phyloP scores from a whole-genome alignment of 2,797 vertebrate species.

The Siniperca obscura region DNA sequence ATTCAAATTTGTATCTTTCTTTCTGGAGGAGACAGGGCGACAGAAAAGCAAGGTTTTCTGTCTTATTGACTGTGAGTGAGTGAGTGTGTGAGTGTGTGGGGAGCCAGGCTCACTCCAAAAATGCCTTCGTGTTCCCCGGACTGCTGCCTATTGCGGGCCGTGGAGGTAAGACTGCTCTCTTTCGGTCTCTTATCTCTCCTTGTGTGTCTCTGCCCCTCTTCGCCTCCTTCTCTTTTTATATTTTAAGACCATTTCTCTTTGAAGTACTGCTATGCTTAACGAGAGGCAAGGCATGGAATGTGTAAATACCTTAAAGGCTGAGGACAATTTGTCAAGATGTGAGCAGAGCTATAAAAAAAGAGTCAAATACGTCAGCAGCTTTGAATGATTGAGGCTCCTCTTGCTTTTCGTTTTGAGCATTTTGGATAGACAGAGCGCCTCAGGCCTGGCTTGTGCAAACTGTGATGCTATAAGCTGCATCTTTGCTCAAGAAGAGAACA shows the following conservation, averaged over 20 bases:
- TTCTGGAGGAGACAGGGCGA: constrained; percentile 53
- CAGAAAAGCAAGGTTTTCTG: constrained; percentile 56
- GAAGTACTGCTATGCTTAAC: constrained; percentile 44
- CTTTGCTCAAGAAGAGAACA: constrained; percentile 45
- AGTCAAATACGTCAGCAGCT: constrained; percentile 42
- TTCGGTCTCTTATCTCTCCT: constrained; percentile 61
- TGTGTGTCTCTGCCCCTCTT: constrained; percentile 44
- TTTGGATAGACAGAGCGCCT: constrained; percentile 33
- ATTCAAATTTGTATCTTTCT: constrained; percentile 52
- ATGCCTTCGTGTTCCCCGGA: constrained; percentile 92
- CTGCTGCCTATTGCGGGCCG: constrained; percentile 89
- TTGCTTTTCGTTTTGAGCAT: constrained; percentile 23
- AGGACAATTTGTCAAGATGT: constrained; percentile 55
- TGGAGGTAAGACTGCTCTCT: constrained; percentile 87
- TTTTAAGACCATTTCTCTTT: constrained; percentile 50
- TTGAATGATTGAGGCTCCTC: constrained; percentile 43
- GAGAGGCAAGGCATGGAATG: constrained; percentile 33
- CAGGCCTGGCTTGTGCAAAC: constrained; percentile 51
- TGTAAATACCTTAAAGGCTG: constrained; percentile 42
- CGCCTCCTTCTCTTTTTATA: constrained; percentile 38
- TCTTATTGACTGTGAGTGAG: constrained; percentile 56
- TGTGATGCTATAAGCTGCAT: constrained; percentile 45
- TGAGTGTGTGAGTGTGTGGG: constrained; percentile 66
- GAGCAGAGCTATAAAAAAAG: constrained; percentile 31
- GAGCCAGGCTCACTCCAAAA: constrained; percentile 83